Percentiles rank a stretch among this genome's conserved stretches.
Evolutionary conservation across 1,140 invertebrate genomes (phyloP).

Genomic region (Bombus consobrinus): DNA sequence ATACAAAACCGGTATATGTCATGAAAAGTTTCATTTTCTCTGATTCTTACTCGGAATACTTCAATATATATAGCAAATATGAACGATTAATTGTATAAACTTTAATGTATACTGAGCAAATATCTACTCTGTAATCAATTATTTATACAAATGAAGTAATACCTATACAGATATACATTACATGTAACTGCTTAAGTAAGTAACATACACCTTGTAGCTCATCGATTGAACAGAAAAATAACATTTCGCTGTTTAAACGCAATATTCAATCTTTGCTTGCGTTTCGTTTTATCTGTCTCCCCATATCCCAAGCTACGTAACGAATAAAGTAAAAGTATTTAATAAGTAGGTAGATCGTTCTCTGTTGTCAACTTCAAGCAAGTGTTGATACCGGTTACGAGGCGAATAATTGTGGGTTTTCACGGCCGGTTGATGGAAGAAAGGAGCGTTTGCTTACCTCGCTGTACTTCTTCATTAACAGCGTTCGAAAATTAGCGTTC

Average conservation of each 20-base stretch:
- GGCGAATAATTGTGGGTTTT: slow-evolving; percentile 44
- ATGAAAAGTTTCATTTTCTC: too few species aligned
- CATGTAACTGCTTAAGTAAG: not conserved
- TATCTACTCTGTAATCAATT: not conserved
- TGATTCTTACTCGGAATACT: not conserved
- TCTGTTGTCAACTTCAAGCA: slow-evolving; percentile 42
- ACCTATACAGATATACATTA: not conserved
- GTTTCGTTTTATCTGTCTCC: slow-evolving; percentile 27
- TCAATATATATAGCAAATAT: not conserved
- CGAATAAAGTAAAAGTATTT: slow-evolving; percentile 42
- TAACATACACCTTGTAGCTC: not conserved
- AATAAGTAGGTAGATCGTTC: slow-evolving; percentile 39
- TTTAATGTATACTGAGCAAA: too few species aligned
- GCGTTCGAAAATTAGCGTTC: not conserved
- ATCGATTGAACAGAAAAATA: not conserved
- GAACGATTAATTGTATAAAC: not conserved
- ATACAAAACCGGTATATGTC: too few species aligned
- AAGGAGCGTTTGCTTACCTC: slow-evolving; percentile 31
- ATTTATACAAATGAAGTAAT: not conserved
- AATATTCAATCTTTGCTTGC: slow-evolving; percentile 35
- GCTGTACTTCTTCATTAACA: slow-evolving; percentile 46
- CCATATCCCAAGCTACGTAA: slow-evolving; percentile 14
- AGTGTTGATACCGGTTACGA: slow-evolving; percentile 47
- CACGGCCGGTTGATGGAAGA: slow-evolving; percentile 37
- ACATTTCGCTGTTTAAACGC: slow-evolving; percentile 7